These are phyloP conservation scores for Drosophila siamana DNA, from an alignment of 2,888 invertebrate species.

Conservation along the genomic window DNA sequence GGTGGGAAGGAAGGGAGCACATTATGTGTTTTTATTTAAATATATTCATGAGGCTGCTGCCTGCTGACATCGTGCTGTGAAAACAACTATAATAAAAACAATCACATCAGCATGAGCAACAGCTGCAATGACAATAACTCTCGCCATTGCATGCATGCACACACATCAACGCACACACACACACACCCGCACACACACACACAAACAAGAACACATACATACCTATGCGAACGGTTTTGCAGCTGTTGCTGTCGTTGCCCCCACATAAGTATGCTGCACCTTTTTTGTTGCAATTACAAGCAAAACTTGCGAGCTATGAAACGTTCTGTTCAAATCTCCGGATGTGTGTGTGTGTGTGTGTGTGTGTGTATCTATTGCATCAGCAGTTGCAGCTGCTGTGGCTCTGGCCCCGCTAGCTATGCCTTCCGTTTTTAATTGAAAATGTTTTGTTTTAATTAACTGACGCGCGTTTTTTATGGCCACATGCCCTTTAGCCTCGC, in stretches of 20 bases:
- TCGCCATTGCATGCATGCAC: conserved; percentile 46
- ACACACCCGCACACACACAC: conserved; percentile 3
- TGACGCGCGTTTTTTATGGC: conserved; percentile 64
- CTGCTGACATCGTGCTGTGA: conserved; percentile 66
- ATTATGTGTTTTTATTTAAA: conserved; percentile 64
- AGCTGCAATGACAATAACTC: conserved; percentile 79
- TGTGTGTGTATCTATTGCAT: conserved; percentile 28
- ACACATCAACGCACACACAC: conserved; percentile 3
- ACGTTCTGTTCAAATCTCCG: conserved; percentile 48
- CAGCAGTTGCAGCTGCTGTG: conserved; percentile 27
- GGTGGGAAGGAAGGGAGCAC: not conserved
- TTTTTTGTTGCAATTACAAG: conserved; percentile 52
- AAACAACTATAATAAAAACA: conserved; percentile 67
- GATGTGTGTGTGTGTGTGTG: conserved; percentile 19
- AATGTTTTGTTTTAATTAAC: conserved; percentile 84
- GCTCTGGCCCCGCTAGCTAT: conserved; percentile 20
- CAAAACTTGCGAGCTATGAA: conserved; percentile 57
- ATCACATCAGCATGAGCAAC: conserved; percentile 67
- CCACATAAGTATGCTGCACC: conserved; percentile 67
- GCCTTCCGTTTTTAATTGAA: conserved; percentile 71
- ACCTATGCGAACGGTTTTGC: conserved; percentile 51
- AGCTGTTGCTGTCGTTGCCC: conserved; percentile 37
- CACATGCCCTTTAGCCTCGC: conserved; percentile 16
- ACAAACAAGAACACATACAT: conserved; percentile 27
- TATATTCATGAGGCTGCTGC: conserved; percentile 69